Conservation (phyloP, 1,140 invertebrate species). For the Drosophila quadrilineata region DNA sequence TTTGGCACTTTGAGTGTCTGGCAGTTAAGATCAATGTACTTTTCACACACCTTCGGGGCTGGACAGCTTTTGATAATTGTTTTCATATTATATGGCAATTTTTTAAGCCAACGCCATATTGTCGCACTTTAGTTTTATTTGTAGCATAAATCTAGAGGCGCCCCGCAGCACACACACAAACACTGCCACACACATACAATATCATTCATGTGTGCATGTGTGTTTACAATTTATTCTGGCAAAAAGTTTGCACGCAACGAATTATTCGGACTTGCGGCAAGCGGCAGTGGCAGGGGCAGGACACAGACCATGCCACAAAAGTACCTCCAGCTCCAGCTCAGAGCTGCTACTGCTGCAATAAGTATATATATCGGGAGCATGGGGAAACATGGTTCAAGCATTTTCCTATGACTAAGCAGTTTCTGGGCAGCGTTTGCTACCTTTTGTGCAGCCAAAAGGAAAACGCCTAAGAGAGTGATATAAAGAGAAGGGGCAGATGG, state of each 20-base stretch:
- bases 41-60: slow-evolving; percentile 10
- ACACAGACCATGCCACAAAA: background rate
- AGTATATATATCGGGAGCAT: slow-evolving; percentile 48
- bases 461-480: too few relatives aligned
- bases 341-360: slow-evolving; percentile 39
- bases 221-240: slow-evolving; percentile 63
- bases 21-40: slow-evolving; percentile 20
- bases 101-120: slow-evolving; percentile 67
- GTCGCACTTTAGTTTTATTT: slow-evolving; percentile 73
- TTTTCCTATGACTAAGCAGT: slow-evolving; percentile 73
- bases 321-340: too few relatives aligned
- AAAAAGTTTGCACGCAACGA: slow-evolving; percentile 65
- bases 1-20: background rate
- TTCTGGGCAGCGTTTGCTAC: slow-evolving; percentile 43
- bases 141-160: slow-evolving; percentile 60
- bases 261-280: slow-evolving; percentile 36
- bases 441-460: slow-evolving; percentile 55
- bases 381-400: slow-evolving; percentile 49
- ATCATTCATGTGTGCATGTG: slow-evolving; percentile 15
- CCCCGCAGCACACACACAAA: slow-evolving; percentile 20
- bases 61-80: slow-evolving; percentile 59
- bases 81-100: slow-evolving; percentile 53
- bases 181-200: background rate
- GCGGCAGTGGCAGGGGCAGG: background rate
- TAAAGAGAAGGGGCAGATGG: too few relatives aligned